phyloP scores from a whole-genome alignment of 2,797 vertebrate genomes.

The Crax fasciolata region DNA sequence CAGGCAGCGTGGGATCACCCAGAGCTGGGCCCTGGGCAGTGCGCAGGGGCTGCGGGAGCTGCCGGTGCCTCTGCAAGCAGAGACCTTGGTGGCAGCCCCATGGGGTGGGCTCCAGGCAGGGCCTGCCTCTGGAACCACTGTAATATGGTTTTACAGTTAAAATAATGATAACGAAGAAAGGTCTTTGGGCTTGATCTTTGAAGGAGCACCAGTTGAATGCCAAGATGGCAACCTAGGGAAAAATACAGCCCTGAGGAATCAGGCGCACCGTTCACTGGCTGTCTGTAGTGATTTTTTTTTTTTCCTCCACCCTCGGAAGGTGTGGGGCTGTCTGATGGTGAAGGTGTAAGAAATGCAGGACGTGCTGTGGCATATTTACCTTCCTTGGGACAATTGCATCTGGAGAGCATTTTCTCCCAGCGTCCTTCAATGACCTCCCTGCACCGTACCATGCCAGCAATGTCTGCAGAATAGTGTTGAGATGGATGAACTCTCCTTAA shows the following conservation, averaged over 20 bases:
- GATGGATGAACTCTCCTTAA: not conserved
- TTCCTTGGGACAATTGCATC: not conserved
- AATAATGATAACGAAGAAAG: no score
- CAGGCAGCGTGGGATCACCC: not conserved
- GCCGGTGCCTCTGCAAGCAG: not conserved
- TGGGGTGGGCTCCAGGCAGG: accelerated
- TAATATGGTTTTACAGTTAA: not conserved
- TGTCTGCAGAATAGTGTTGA: not conserved
- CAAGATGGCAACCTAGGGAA: not conserved
- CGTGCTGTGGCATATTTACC: accelerated
- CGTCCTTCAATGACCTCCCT: accelerated
- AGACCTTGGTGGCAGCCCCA: not conserved
- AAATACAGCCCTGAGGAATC: not conserved
- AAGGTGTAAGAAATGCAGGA: not conserved
- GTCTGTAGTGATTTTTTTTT: not conserved
- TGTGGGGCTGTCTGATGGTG: accelerated
- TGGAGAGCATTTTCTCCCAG: not conserved
- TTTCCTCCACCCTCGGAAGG: not conserved
- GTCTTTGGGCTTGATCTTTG: not conserved
- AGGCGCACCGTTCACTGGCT: accelerated
- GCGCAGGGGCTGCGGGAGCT: accelerated
- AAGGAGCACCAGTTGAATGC: not conserved
- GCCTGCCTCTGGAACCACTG: not conserved
- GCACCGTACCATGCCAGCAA: accelerated
- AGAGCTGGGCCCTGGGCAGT: not conserved